phyloP scores from a whole-genome alignment of 2,113 vertebrate species.

The Laterallus jamaicensis region DNA sequence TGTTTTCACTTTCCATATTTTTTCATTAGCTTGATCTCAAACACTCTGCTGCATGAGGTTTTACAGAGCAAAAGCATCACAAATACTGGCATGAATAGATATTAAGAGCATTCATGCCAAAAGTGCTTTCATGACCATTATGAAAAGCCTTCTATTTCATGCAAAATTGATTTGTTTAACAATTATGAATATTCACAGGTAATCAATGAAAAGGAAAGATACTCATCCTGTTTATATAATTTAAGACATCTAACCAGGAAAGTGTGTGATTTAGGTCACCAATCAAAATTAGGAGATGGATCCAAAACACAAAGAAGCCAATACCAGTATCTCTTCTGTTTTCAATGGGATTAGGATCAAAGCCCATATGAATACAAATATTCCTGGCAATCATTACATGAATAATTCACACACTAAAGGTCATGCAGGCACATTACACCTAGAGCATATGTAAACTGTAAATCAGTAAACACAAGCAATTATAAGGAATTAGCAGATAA shows the following conservation, averaged over 20 bases:
- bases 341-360: background rate
- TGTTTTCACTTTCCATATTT: background rate
- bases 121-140: background rate
- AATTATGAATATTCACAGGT: slow-evolving; percentile 11
- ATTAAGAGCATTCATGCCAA: background rate
- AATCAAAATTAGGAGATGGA: background rate
- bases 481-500: background rate
- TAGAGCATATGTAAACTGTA: background rate
- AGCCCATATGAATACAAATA: background rate
- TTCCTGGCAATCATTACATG: background rate
- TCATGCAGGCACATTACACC: background rate
- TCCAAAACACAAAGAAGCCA: background rate
- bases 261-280: background rate
- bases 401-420: background rate
- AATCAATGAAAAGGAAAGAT: background rate
- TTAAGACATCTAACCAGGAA: background rate
- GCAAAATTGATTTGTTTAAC: slow-evolving; percentile 29
- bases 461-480: background rate
- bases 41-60: background rate
- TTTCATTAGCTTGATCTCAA: background rate
- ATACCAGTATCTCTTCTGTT: background rate
- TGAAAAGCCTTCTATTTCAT: background rate
- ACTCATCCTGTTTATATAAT: background rate
- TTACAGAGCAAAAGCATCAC: background rate
- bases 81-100: background rate